Evolutionary conservation across 2,113 vertebrate genomes (phyloP).

Genomic region (Gobius niger): DNA sequence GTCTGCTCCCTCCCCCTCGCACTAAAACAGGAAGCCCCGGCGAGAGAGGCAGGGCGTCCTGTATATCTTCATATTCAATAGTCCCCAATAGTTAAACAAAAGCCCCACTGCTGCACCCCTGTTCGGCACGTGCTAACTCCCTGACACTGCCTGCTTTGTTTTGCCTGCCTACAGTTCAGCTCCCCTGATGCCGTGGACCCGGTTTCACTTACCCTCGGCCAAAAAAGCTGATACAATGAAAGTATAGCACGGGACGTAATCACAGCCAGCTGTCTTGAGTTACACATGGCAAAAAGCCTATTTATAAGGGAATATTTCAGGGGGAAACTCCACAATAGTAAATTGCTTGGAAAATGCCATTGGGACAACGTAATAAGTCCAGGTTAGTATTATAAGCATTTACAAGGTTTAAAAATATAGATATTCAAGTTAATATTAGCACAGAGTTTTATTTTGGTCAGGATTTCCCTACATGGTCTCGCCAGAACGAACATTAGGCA

Average conservation of each 20-base stretch:
- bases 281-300: conserved; percentile 60
- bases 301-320: conserved; percentile 63
- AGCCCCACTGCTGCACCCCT: conserved; percentile 35
- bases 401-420: conserved; percentile 39
- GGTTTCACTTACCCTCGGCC: conserved; percentile 72
- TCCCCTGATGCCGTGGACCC: conserved; percentile 62
- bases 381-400: conserved; percentile 29
- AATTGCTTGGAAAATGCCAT: conserved; percentile 52
- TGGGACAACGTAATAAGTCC: conserved; percentile 19
- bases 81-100: conserved; percentile 25
- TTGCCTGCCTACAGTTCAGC: conserved; percentile 55
- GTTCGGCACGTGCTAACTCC: conserved; percentile 48
- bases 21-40: conserved; percentile 51
- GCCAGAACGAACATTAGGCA: conserved; percentile 58
- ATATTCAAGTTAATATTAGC: conserved; percentile 63
- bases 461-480: conserved; percentile 71
- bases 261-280: conserved; percentile 72
- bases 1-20: conserved; percentile 16
- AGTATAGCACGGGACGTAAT: conserved; percentile 68
- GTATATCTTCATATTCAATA: conserved; percentile 37
- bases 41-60: conserved; percentile 48
- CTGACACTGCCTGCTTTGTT: conserved; percentile 74
- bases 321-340: conserved; percentile 32
- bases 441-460: conserved; percentile 63
- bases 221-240: conserved; percentile 74